Evolutionary conservation across 2,888 invertebrate species (phyloP).

Genomic region (Cylloceria caligata): DNA sequence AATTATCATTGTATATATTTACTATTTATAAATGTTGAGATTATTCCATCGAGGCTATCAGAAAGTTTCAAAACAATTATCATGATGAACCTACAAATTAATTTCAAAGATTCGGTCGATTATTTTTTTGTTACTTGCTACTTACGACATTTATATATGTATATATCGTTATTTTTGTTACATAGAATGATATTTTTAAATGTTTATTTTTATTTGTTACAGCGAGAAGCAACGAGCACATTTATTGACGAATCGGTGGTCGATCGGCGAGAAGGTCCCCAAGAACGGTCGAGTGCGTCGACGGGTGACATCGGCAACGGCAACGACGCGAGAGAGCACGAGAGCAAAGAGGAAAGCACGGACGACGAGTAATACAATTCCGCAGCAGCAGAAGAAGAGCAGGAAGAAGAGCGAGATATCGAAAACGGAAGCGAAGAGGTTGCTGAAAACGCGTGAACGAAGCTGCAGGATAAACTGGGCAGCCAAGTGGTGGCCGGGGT

Average conservation of each 20-base stretch:
- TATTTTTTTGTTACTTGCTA: too few species aligned
- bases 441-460: conserved; percentile 34
- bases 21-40: background rate
- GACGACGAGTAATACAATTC: conserved; percentile 52
- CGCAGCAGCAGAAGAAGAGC: conserved; percentile 53
- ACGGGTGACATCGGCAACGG: conserved; percentile 54
- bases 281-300: conserved; percentile 70
- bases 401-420: conserved; percentile 45
- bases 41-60: too few species aligned
- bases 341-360: conserved; percentile 71
- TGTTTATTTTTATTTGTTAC: conserved; percentile 6
- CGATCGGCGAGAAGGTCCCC: conserved; percentile 26
- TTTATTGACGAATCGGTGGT: conserved; percentile 12
- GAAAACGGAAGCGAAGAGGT: background rate
- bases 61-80: too few species aligned
- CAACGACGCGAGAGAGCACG: background rate
- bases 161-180: background rate
- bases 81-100: too few species aligned
- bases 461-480: conserved; percentile 1
- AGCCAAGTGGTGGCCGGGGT: conserved; percentile 60
- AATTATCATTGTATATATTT: background rate
- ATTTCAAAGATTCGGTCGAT: too few species aligned
- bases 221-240: conserved; percentile 40
- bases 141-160: background rate
- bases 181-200: background rate